Evolutionary conservation across 2,888 invertebrate species (phyloP), one percentile per base, ranked within the genome.

Genomic region (Parelbella ahira): DNA sequence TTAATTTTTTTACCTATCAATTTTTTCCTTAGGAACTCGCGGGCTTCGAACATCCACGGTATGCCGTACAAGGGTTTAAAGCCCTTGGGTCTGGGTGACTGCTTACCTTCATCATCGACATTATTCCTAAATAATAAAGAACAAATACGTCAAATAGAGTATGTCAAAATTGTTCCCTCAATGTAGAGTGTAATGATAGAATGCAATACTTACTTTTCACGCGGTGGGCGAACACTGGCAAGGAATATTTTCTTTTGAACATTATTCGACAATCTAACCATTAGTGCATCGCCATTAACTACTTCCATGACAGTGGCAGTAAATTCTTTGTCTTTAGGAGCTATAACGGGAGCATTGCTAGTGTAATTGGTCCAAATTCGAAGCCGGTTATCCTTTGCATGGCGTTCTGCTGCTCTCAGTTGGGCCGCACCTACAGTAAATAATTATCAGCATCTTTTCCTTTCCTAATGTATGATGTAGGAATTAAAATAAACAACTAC

Each of bases 11-110:
- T 99, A 33, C 98, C 97, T 61, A 99, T 93, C 6, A 99, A 88
- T 68, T 97, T 97, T 71, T 98, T 98, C 25, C 99, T 91, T 20
- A 99, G 88, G 71, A 95, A 99, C 82, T 99, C 99, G 37, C 99
- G 92, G 0, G 98, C 98, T 77, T 99, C 99, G 72, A 94, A 98
- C 97, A 99, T 96, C 92, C 95, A 97, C 1, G 99, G 99, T 65
- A 99, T 95, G 71, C 99, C 99, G 72, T 99, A 99, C 0, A 99
- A 89, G 0, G 98, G 97, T 60, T 97, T 93, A 53, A 84, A 94
- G 48, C 92, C 92, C 75, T 93, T 94, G 1, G 92, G 89, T 48
- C 92, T 89, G 6, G 91, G 90, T 0, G 90, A 81, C n/a, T 88
- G 82, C 60, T 93, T 93, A 7, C 89, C 91, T 54, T 92, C 92